Evolutionary conservation across 2,797 vertebrate species (phyloP).

Genomic region (Columba guinea): DNA sequence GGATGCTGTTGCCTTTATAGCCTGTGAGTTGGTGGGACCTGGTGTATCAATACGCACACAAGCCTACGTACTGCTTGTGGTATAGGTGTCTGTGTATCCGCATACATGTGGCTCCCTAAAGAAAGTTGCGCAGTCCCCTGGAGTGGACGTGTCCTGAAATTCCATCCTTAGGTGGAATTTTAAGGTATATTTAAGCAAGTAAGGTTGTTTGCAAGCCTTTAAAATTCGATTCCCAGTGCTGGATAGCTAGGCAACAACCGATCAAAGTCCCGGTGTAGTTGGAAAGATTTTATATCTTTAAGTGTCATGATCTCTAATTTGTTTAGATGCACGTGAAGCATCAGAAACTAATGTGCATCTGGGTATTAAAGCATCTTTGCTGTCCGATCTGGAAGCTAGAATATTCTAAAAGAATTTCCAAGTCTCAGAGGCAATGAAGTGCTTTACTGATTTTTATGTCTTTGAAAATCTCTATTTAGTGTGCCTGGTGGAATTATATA

Average conservation of each 20-base stretch:
- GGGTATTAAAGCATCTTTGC: slow-evolving; percentile 47
- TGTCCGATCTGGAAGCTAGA: background rate
- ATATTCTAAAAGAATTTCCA: slow-evolving; percentile 31
- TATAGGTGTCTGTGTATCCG: background rate
- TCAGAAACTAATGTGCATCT: background rate
- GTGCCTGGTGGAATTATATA: slow-evolving; percentile 11
- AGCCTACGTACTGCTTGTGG: background rate
- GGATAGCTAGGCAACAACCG: background rate
- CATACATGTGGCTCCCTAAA: background rate
- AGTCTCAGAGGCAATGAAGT: slow-evolving; percentile 38
- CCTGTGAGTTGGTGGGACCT: background rate
- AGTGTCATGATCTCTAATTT: slow-evolving; percentile 20
- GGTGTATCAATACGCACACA: background rate
- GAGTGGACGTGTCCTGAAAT: background rate
- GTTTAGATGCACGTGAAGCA: slow-evolving; percentile 45
- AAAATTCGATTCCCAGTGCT: background rate
- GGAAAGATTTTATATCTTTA: slow-evolving; percentile 43
- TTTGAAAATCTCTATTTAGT: slow-evolving; percentile 46
- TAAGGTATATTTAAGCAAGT: background rate
- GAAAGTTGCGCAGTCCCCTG: background rate
- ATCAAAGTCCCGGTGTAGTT: background rate
- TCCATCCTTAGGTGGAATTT: background rate
- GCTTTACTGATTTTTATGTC: slow-evolving; percentile 57
- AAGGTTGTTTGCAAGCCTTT: background rate
- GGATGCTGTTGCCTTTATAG: background rate